These are phyloP conservation scores for Mandrillus leucophaeus DNA, from an alignment of 2,113 vertebrate species.

Conservation along the genomic window DNA sequence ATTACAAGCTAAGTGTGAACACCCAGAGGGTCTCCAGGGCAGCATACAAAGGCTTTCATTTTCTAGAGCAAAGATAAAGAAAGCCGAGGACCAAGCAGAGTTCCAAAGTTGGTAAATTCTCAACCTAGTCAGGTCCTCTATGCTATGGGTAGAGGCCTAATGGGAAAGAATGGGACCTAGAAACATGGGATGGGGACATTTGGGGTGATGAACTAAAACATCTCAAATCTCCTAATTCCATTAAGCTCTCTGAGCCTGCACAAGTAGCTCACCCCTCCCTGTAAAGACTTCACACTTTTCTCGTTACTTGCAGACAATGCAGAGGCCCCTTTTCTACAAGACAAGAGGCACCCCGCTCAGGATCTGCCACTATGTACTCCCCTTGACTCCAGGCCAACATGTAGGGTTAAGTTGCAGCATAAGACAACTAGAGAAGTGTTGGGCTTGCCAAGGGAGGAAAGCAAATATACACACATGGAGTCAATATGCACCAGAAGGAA, in stretches of 20 bases:
- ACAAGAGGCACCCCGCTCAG: background rate
- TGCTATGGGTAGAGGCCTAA: background rate
- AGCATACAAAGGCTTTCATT: background rate
- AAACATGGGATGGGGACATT: background rate
- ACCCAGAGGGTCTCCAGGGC: background rate
- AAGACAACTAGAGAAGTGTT: background rate
- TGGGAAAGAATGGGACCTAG: background rate
- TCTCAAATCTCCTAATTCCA: background rate
- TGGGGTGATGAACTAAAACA: background rate
- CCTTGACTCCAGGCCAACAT: background rate
- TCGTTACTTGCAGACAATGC: background rate
- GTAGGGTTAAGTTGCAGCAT: background rate
- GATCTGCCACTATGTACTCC: background rate
- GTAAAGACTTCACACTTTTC: background rate
- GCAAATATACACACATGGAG: background rate
- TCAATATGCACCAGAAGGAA: background rate
- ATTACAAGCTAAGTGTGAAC: background rate
- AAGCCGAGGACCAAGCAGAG: background rate
- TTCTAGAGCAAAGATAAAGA: background rate
- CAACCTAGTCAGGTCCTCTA: background rate
- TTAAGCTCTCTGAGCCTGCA: background rate
- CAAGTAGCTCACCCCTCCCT: background rate
- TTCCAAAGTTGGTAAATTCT: background rate
- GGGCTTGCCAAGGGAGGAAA: background rate
- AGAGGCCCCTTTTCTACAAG: background rate